These are phyloP conservation scores for Tricholaema leucomelas DNA, from an alignment of 2,113 vertebrate genomes.

Conservation along the genomic window DNA sequence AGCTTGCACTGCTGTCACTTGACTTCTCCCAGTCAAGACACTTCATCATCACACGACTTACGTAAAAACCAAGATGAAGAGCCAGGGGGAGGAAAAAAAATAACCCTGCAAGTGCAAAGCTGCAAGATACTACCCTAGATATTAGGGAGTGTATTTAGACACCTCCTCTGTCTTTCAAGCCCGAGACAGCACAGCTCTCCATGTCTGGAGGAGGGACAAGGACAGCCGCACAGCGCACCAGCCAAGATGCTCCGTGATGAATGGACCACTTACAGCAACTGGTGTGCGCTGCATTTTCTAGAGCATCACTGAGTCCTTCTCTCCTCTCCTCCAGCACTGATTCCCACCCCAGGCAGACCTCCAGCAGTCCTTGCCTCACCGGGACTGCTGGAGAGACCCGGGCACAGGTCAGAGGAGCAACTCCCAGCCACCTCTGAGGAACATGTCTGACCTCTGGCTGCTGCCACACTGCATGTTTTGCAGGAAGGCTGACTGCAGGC, in stretches of 20 bases:
- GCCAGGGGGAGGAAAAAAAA: background rate
- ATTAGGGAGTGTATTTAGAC: slow-evolving; percentile 32
- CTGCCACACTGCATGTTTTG: rapidly evolving
- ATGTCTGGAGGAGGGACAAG: slow-evolving; percentile 66
- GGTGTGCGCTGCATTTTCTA: slow-evolving; percentile 38
- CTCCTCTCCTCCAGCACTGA: background rate
- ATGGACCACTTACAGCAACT: slow-evolving; percentile 61
- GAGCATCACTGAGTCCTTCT: background rate
- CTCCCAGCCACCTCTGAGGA: background rate
- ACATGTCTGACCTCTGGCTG: rapidly evolving
- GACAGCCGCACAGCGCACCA: slow-evolving; percentile 43
- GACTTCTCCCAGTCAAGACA: background rate
- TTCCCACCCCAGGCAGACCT: background rate
- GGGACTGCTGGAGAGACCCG: rapidly evolving
- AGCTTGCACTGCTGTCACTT: background rate
- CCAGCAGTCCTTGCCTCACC: background rate
- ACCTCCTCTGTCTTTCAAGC: slow-evolving; percentile 59
- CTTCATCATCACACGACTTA: slow-evolving; percentile 22
- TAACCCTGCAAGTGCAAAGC: background rate
- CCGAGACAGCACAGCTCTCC: slow-evolving; percentile 37
- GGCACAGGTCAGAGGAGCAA: background rate
- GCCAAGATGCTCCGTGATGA: slow-evolving; percentile 59
- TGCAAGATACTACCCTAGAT: slow-evolving; percentile 35
- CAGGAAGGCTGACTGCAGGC: background rate
- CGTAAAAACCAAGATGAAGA: slow-evolving; percentile 18